Percentiles rank a stretch among this genome's conserved stretches.
phyloP scores from a whole-genome alignment of 2,888 invertebrate species.

The Muscina levida region DNA sequence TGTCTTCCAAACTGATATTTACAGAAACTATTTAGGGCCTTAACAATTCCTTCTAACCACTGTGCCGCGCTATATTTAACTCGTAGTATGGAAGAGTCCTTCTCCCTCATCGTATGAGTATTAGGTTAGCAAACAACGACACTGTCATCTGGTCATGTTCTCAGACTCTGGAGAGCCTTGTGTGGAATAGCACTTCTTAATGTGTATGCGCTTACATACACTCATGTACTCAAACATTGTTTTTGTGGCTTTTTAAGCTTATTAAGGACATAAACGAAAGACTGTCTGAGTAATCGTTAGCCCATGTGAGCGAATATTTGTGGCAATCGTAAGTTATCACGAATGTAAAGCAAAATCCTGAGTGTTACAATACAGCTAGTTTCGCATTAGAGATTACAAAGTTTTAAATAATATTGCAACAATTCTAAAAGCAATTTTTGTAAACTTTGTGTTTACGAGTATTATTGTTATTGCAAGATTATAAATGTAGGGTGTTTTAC shows the following conservation, averaged over 20 bases:
- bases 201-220: not conserved
- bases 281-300: not conserved
- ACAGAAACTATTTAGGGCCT: no score
- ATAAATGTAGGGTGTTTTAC: not conserved
- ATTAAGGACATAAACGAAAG: conserved; percentile 14
- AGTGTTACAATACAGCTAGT: not conserved
- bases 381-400: conserved; percentile 47
- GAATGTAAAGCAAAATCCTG: not conserved
- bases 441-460: not conserved
- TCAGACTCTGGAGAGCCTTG: conserved; percentile 50
- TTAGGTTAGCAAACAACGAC: conserved; percentile 3
- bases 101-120: not conserved
- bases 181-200: not conserved
- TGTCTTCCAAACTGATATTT: no score
- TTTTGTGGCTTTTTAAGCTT: conserved; percentile 34
- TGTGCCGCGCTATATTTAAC: no score
- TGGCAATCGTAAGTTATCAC: not conserved
- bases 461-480: no score
- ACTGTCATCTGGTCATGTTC: conserved; percentile 51
- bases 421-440: not conserved
- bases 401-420: conserved; percentile 45
- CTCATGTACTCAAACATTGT: conserved; percentile 36
- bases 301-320: not conserved
- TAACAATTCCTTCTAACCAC: no score
- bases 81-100: no score